Conservation (phyloP, 2,113 vertebrate species). For the Vulpes ferrilata region DNA sequence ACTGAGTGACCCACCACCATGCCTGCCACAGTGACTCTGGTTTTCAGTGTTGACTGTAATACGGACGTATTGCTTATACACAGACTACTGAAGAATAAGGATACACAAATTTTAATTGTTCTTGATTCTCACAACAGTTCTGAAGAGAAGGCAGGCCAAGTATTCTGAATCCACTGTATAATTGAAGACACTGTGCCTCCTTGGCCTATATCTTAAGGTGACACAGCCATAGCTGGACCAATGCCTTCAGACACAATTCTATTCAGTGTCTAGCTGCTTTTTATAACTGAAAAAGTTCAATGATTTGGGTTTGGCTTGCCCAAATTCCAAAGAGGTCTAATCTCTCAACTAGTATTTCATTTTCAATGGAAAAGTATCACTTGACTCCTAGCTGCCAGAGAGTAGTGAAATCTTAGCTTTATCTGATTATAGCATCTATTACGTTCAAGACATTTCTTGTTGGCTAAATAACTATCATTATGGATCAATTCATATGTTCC, state of each 20-base stretch:
- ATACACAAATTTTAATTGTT: not conserved
- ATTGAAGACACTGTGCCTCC: not conserved
- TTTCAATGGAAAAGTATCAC: not conserved
- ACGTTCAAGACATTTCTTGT: not conserved
- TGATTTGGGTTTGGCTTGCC: not conserved
- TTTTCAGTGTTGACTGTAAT: not conserved
- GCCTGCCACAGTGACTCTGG: not conserved
- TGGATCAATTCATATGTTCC: not conserved
- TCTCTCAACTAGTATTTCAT: not conserved
- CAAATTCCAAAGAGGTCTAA: not conserved
- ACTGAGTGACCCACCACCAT: not conserved
- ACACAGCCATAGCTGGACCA: not conserved
- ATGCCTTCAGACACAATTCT: not conserved
- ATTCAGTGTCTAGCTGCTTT: not conserved
- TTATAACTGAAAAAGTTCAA: not conserved
- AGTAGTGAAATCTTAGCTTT: not conserved
- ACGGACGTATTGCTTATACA: not conserved
- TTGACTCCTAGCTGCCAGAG: not conserved
- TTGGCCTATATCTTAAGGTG: not conserved
- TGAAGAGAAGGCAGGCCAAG: not conserved
- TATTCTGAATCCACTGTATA: not conserved
- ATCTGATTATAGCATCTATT: not conserved
- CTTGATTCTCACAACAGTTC: not conserved
- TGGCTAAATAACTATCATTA: not conserved
- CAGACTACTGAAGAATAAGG: not conserved